Percentiles rank a stretch among this genome's conserved stretches.
These are phyloP conservation scores for Plestiodon gilberti DNA, from an alignment of 2,113 vertebrate species.

Conservation along the genomic window DNA sequence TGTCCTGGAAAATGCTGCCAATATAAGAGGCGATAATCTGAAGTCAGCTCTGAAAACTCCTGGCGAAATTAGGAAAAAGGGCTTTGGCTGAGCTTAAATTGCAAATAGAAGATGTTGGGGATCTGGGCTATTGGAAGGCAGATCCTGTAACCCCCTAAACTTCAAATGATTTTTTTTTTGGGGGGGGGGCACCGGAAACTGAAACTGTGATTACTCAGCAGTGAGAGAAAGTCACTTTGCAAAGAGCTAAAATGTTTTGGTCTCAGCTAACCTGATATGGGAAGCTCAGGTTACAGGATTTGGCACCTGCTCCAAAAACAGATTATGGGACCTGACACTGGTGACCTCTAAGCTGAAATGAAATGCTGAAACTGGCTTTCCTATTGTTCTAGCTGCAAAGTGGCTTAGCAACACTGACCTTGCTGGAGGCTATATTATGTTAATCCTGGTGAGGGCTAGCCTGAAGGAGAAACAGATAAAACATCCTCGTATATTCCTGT, in stretches of 20 bases:
- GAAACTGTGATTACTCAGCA: neutral
- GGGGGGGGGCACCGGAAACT: too few species aligned
- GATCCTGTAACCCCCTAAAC: neutral
- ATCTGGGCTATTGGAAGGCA: neutral
- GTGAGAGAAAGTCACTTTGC: neutral
- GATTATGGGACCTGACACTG: neutral
- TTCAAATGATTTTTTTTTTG: neutral
- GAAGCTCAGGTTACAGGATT: neutral
- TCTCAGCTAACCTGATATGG: neutral
- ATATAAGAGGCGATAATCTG: constrained; percentile 37
- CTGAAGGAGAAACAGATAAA: neutral
- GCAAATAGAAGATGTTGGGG: neutral
- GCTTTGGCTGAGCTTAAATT: neutral
- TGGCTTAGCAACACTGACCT: neutral
- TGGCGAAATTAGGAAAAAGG: neutral
- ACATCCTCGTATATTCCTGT: neutral
- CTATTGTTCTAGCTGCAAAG: neutral
- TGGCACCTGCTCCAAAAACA: neutral
- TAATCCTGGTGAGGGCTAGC: neutral
- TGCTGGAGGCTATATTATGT: neutral
- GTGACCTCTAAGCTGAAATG: neutral
- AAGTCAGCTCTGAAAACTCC: constrained; percentile 14
- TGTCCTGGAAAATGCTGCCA: neutral
- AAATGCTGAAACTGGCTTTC: neutral
- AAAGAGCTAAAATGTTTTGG: neutral